Evolutionary conservation across 2,888 invertebrate genomes (phyloP).

Genomic region (Epirrhoe alternata): DNA sequence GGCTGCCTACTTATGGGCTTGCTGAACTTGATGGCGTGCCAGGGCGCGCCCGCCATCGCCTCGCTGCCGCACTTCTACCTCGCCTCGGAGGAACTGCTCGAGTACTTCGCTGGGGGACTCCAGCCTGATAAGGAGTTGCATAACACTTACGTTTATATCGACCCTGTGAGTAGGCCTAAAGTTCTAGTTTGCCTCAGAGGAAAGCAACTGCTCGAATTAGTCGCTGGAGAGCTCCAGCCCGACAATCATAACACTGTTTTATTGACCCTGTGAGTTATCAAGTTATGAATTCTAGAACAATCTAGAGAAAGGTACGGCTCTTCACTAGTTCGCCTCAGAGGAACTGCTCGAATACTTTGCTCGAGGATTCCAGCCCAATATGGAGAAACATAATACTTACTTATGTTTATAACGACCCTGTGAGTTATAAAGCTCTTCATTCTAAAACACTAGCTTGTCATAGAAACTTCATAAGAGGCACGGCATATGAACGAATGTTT

Average conservation of each 20-base stretch:
- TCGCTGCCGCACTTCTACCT: slow-evolving; percentile 88
- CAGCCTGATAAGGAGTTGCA: slow-evolving; percentile 83
- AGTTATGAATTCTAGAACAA: too few relatives aligned
- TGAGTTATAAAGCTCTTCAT: too few relatives aligned
- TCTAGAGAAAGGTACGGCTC: too few relatives aligned
- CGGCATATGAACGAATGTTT: too few relatives aligned
- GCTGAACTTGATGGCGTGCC: slow-evolving; percentile 79
- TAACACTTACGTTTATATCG: slow-evolving; percentile 85
- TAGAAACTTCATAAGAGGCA: too few relatives aligned
- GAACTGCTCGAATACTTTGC: slow-evolving; percentile 79
- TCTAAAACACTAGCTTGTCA: too few relatives aligned
- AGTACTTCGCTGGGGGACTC: slow-evolving; percentile 80
- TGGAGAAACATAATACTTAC: slow-evolving; percentile 83
- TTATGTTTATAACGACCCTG: slow-evolving; percentile 87
- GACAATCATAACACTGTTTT: too few relatives aligned
- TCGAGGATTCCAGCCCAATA: slow-evolving; percentile 80
- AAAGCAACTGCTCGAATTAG: too few relatives aligned
- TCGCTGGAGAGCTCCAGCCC: too few relatives aligned
- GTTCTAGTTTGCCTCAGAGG: too few relatives aligned
- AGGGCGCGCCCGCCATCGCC: slow-evolving; percentile 86
- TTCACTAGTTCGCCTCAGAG: slow-evolving; percentile 84
- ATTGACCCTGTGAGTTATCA: too few relatives aligned
- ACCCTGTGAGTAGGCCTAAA: too few relatives aligned
- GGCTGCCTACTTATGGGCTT: slow-evolving; percentile 84
- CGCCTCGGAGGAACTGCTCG: slow-evolving; percentile 80